Evolutionary conservation across 2,797 vertebrate genomes (phyloP).

Genomic region (Acridotheres tristis): DNA sequence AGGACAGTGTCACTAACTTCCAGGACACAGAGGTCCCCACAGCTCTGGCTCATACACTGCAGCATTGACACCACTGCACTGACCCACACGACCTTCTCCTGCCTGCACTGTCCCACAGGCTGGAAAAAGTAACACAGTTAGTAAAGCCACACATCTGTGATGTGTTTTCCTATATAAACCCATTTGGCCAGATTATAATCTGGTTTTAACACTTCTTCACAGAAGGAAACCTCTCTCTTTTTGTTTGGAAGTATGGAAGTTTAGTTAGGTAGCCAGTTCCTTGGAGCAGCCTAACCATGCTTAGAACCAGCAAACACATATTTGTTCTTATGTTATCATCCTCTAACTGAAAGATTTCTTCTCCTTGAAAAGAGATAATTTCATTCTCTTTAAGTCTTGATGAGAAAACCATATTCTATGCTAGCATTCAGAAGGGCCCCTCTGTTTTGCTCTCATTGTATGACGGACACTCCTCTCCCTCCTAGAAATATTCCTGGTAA

Average conservation of each 20-base stretch:
- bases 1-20: neutral
- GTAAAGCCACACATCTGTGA: neutral
- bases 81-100: rapidly evolving
- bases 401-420: neutral
- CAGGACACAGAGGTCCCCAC: neutral
- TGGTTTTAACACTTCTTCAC: neutral
- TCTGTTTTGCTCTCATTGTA: neutral
- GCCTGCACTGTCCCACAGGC: neutral
- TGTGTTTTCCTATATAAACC: neutral
- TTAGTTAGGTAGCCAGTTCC: neutral
- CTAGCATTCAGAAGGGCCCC: neutral
- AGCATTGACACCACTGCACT: neutral
- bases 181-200: neutral
- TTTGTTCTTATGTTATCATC: neutral
- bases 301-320: neutral
- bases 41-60: rapidly evolving
- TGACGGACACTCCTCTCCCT: neutral
- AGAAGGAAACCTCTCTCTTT: neutral
- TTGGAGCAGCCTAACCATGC: neutral
- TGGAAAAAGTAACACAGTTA: neutral
- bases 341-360: neutral
- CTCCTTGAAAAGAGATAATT: neutral
- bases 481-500: neutral
- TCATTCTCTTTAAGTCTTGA: neutral
- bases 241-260: neutral